Percentiles rank a stretch among this genome's conserved stretches.
Conservation (phyloP, 2,113 vertebrate genomes). For the Ceyx margarethae region DNA sequence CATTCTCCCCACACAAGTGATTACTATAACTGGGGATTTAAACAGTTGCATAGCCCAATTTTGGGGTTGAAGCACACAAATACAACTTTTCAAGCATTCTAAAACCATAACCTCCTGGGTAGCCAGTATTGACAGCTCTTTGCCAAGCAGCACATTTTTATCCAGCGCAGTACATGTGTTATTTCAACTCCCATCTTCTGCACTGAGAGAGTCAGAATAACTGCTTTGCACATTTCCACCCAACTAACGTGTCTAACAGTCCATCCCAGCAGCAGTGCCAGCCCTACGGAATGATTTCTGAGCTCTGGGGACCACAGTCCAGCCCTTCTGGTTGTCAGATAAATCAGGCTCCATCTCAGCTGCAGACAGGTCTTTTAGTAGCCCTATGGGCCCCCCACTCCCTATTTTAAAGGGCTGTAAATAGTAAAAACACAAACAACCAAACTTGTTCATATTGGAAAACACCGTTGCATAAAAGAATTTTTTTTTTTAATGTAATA, state of each 20-base stretch:
- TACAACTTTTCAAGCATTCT: neutral
- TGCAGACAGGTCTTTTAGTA: conserved; percentile 39
- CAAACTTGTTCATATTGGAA: neutral
- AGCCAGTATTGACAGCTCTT: neutral
- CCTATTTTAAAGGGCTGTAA: conserved; percentile 31
- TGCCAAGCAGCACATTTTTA: neutral
- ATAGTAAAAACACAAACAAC: conserved; percentile 40
- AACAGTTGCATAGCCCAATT: neutral
- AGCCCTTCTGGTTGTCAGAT: conserved; percentile 37
- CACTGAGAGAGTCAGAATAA: neutral
- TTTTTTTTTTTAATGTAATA: neutral
- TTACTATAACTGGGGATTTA: neutral
- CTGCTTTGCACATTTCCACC: conserved; percentile 4
- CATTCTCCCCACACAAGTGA: neutral
- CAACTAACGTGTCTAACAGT: neutral
- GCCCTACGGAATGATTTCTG: conserved; percentile 21
- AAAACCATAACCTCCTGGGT: neutral
- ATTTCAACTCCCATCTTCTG: neutral
- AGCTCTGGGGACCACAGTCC: conserved; percentile 7
- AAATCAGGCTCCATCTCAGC: conserved; percentile 39
- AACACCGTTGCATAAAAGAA: neutral
- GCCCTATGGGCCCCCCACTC: conserved; percentile 25
- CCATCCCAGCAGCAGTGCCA: conserved; percentile 22
- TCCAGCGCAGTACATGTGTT: neutral
- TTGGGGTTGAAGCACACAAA: neutral